phyloP scores from a whole-genome alignment of 37 sponge, comb jelly and placozoan genomes.

The Agelas oroides region DNA sequence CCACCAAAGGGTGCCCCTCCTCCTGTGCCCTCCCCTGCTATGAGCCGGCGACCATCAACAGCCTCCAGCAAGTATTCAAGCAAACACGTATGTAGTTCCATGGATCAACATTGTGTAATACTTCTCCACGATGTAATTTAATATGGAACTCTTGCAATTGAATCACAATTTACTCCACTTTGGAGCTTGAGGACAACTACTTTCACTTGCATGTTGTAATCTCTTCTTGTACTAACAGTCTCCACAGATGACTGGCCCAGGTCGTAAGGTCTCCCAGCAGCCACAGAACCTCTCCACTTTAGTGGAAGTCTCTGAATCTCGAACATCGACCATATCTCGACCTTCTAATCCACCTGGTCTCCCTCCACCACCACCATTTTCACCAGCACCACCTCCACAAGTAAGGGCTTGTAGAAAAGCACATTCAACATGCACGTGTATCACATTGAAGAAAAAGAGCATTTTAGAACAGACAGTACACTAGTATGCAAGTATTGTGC shows the following conservation, averaged over 20 bases:
- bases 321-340: constrained; percentile 27
- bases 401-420: too few species aligned
- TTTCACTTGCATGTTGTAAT: too few species aligned
- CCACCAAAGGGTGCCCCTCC: constrained; percentile 43
- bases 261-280: constrained; percentile 19
- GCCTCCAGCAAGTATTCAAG: neutral
- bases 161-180: too few species aligned
- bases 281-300: constrained; percentile 33
- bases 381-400: constrained; percentile 18
- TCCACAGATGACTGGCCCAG: constrained; percentile 11
- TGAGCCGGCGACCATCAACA: neutral
- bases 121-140: too few species aligned
- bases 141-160: too few species aligned
- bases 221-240: too few species aligned
- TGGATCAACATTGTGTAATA: too few species aligned
- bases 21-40: constrained; percentile 19
- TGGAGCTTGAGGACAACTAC: too few species aligned
- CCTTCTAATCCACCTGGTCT: neutral
- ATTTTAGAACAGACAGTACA: too few species aligned
- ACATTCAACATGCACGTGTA: too few species aligned
- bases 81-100: neutral
- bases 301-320: constrained; percentile 27
- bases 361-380: constrained; percentile 32
- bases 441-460: too few species aligned
- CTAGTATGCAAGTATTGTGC: too few species aligned